Base-by-base conservation (phyloP, 1,140 invertebrate species). In the Adelges cooleyi region DNA sequence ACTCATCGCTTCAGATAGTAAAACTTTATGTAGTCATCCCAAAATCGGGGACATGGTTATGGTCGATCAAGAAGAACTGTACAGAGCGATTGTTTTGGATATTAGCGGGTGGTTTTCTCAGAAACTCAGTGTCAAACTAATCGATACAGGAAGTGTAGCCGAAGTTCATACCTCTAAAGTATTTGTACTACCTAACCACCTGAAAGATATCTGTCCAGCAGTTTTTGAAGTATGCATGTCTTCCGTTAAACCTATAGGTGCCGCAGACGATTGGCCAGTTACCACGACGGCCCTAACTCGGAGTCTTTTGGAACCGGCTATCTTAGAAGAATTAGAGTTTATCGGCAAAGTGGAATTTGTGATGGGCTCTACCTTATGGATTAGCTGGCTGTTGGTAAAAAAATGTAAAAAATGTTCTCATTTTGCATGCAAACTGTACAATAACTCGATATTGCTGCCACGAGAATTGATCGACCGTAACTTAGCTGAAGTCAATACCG, bases 361-460 rank as follows among this genome's bases (percentile, higher is more conserved):
- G 27, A 27, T 62, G 22, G 56, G 56, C 44, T 46, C n/a, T 20
- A 48, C 25, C 5, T n/a, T 62, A 8, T 62, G 56, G 56, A n/a
- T 62, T 44, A n/a, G 20, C 46, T 48, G 56, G 56, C 22, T 62
- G 4, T 48, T 62, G 22, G 25, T 33, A 9, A 46, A 48, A 18
- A 44, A 62, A 48, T 62, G 56, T 62, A 8, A 29, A 8, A 62
- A 29, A 20, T 62, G 56, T 62, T 48, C 56, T 33, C 56, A 62
- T n/a, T 48, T 48, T 15, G 2, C 17, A 15, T 62, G 56, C 17
- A 62, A 62, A 62, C n/a, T 48, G 2, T 46, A 62, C 38, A 20
- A 22, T 20, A 33, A 15, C 9, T 9, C 56, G 27, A 40, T 62
- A 15, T 46, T 22, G 15, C 33, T 62, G 15, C 56, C 56, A 15